Evolutionary conservation across 2,113 vertebrate species (phyloP), one percentile per base, ranked within the genome.

Genomic region (Cricetomys ansorgei): DNA sequence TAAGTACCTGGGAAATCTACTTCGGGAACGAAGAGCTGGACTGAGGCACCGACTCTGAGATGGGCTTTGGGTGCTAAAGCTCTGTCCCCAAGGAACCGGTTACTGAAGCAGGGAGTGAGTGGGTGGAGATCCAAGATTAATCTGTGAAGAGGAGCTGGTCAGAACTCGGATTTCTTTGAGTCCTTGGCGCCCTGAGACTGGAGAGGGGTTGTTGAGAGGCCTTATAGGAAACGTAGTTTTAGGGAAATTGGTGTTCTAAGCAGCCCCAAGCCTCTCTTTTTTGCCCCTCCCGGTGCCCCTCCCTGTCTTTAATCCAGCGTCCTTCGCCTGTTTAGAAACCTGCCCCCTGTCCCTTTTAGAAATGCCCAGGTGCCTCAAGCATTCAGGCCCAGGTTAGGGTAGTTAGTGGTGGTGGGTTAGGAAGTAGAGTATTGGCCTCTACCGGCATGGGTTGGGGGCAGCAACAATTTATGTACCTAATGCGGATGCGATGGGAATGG

Each of bases 1-100:
- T 97, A 88, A 97, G 97, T 98, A 95, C 92, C 27, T 0, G 70
- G 62, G 75, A 67, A 80, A 91, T 57, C 53, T 31, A 81, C 83
- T 72, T 81, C 4, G 21, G 70, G 31, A 88, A 62, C 16, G 12
- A 75, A 72, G 55, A 88, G 31, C 16, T 27, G 69, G 48, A 48
- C 34, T 37, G 6, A 43, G 25, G 94, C 34, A 23, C 94, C 87
- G 90, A 85, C 62, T 84, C 70, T 29, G 48, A 53, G 16, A n/a
- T 27, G 73, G 77, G 75, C 75, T 1, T 79, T 73, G 85, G 75
- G 59, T 48, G 84, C 77, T 11, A 64, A 72, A 72, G 67, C 81
- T 76, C 75, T 70, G 88, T 72, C 86, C 86, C 59, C 83, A 37
- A 77, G 91, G 81, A 87, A 59, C 45, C 10, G 2, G 48, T 13